Evolutionary conservation across 2,113 vertebrate species (phyloP), one percentile per base, ranked within the genome.

Genomic region (Ammodytes marinus): DNA sequence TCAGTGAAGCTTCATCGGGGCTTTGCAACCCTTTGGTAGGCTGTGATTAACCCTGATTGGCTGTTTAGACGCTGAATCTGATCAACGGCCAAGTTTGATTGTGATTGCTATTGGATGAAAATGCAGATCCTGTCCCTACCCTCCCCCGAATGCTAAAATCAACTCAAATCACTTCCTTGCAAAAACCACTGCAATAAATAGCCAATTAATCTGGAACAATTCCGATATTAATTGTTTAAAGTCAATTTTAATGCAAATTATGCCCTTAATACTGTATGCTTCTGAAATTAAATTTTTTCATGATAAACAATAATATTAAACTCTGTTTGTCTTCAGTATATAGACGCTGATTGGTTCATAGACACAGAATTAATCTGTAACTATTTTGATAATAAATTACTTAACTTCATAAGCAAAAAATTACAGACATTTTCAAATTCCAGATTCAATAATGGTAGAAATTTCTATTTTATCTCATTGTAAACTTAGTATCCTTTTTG

Each of bases 31-130:
- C 60, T 9, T 71, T 57, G 40, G 49, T 66, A 66, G 69, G 76
- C 89, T 75, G 60, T 86, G 74, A 88, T 91, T 92, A 91, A 90
- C 66, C 42, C 39, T 77, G 80, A 86, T 75, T 89, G 88, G 82
- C 89, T 80, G 73, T 10, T 47, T 70, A 69, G 63, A 75, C 5
- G 77, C 80, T 84, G 74, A 71, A 6, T 52, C 63, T 71, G 72
- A 74, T 74, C 57, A 91, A 74, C 79, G 3, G 52, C 43, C 3
- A 79, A 52, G 69, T 70, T 27, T 75, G 79, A 85, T 83, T 84
- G 72, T 39, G 17, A 61, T 27, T 69, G 72, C 83, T 71, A 63
- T 63, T 86, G 70, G 57, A 79, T 91, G 67, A 83, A 69, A 87
- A 50, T 27, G 42, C 69, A 80, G 64, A 65, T 73, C 71, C 76